Conservation (phyloP, 2,888 invertebrate genomes). For the Dichetophora obliterata region DNA sequence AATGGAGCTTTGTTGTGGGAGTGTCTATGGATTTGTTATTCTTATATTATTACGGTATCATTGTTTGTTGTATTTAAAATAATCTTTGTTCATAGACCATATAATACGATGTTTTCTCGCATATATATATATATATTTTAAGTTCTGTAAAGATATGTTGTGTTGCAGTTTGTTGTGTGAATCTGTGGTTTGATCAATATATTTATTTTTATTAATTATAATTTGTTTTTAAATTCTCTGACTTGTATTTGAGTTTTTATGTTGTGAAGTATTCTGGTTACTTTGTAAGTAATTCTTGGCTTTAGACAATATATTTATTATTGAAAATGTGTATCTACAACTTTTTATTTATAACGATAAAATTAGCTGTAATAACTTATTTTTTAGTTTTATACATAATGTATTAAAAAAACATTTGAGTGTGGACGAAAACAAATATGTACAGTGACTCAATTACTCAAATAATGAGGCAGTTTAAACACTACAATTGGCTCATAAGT, state of each 20-base stretch:
- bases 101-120: slow-evolving; percentile 2
- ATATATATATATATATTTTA: neutral
- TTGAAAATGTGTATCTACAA: slow-evolving; percentile 31
- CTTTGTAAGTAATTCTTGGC: slow-evolving; percentile 7
- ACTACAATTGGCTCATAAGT: no score
- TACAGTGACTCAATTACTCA: neutral
- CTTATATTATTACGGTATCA: neutral
- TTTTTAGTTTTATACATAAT: neutral
- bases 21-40: neutral
- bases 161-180: slow-evolving; percentile 29
- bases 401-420: neutral
- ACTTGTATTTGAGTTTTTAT: neutral
- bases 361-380: slow-evolving; percentile 23
- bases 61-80: slow-evolving; percentile 46
- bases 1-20: slow-evolving; percentile 37
- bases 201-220: slow-evolving; percentile 4
- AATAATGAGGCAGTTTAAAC: neutral
- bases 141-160: slow-evolving; percentile 37
- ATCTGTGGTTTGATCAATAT: neutral
- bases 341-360: slow-evolving; percentile 32
- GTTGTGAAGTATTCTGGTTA: neutral
- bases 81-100: slow-evolving; percentile 31
- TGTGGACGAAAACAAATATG: slow-evolving; percentile 4
- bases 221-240: neutral
- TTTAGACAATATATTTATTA: slow-evolving; percentile 1